Evolutionary conservation across 2,888 invertebrate genomes (phyloP).

Genomic region (Himalopsyche tibetana): DNA sequence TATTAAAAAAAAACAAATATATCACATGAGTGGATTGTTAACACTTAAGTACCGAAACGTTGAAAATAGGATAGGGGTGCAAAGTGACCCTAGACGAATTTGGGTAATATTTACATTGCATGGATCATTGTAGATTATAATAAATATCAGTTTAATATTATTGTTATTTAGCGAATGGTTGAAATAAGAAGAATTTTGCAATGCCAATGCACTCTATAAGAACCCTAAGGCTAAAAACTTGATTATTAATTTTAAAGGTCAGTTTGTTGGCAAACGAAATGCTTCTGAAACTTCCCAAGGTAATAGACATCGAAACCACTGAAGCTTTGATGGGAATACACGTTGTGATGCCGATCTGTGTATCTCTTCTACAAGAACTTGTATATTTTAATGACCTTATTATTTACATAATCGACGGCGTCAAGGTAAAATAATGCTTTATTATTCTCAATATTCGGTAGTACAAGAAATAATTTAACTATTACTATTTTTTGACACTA

Average conservation of each 20-base stretch:
- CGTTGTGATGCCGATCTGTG: conserved; percentile 86
- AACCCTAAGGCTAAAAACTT: no score
- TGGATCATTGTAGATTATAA: no score
- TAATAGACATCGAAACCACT: conserved; percentile 87
- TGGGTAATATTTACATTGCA: no score
- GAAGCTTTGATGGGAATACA: conserved; percentile 84
- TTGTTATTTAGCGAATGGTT: no score
- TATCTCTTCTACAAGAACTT: conserved; percentile 89
- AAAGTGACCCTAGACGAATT: no score
- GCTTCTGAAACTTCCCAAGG: conserved; percentile 81
- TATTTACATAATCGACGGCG: conserved; percentile 69
- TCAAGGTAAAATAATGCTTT: conserved; percentile 69
- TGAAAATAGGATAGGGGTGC: no score
- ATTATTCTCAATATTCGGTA: not conserved
- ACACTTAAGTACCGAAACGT: no score
- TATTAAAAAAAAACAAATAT: no score
- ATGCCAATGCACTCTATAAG: no score
- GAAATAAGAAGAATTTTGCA: no score
- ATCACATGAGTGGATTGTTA: no score
- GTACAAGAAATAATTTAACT: not conserved
- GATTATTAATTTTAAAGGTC: conserved; percentile 68
- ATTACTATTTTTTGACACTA: not conserved
- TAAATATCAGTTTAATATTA: no score
- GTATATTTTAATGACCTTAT: conserved; percentile 74
- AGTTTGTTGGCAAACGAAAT: conserved; percentile 83